A percentile compares a stretch with the other conserved stretches of the same genome.
Evolutionary conservation across 2,888 invertebrate species (phyloP).

Genomic region (Sipunculus nudus): DNA sequence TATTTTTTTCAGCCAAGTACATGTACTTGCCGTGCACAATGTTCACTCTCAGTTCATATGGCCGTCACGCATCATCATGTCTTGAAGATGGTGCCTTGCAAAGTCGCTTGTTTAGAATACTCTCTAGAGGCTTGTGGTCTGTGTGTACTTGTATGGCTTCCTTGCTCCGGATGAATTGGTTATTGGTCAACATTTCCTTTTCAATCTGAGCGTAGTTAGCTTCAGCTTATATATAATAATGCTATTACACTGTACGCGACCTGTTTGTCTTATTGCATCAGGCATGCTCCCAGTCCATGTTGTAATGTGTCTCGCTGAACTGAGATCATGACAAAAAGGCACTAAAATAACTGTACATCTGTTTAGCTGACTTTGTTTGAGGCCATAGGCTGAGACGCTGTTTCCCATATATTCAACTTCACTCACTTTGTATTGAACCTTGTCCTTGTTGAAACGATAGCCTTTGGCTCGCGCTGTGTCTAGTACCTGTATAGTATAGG

Average conservation of each 20-base stretch:
- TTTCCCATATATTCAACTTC: constrained; percentile 35
- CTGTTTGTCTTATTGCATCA: constrained; percentile 22
- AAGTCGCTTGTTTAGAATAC: constrained; percentile 18
- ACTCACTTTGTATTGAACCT: constrained; percentile 22
- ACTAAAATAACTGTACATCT: constrained; percentile 36
- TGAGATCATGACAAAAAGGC: no score
- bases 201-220: constrained; percentile 36
- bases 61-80: no score
- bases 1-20: no score
- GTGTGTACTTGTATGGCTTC: constrained; percentile 26
- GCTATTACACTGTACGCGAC: no score
- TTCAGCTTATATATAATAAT: constrained; percentile 31
- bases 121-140: constrained; percentile 37
- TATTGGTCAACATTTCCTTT: constrained; percentile 31
- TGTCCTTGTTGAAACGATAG: constrained; percentile 34
- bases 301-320: no score
- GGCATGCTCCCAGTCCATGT: constrained; percentile 26
- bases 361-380: constrained; percentile 25
- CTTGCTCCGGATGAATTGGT: constrained; percentile 30
- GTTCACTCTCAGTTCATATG: constrained; percentile 24
- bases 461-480: constrained; percentile 20
- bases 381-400: constrained; percentile 29
- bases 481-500: no score
- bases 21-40: no score
- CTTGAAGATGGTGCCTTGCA: constrained; percentile 10